phyloP scores from a whole-genome alignment of 2,888 invertebrate species.

The Leptopterna dolabrata region DNA sequence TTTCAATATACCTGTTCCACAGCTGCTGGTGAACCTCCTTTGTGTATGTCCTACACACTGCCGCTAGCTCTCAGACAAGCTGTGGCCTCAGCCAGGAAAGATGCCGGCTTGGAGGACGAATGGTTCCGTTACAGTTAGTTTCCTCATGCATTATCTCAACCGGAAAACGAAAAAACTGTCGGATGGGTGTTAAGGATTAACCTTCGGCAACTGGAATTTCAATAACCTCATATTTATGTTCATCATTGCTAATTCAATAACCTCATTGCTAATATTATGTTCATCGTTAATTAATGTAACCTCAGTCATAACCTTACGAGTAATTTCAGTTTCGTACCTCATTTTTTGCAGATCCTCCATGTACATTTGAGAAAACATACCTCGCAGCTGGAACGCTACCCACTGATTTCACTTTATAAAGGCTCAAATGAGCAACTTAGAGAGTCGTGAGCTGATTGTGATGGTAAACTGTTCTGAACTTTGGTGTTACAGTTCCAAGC shows the following conservation, averaged over 20 bases:
- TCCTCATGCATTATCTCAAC: neutral
- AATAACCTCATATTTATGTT: too few relatives aligned
- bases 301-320: too few relatives aligned
- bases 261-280: too few relatives aligned
- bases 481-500: too few relatives aligned
- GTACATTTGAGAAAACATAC: constrained; percentile 37
- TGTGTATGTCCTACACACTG: constrained; percentile 55
- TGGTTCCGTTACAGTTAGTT: constrained; percentile 56
- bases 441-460: too few relatives aligned
- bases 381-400: constrained; percentile 26
- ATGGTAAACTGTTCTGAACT: too few relatives aligned
- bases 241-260: too few relatives aligned
- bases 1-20: neutral
- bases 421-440: neutral
- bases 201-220: too few relatives aligned
- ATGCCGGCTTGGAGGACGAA: constrained; percentile 55
- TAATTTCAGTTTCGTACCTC: too few relatives aligned
- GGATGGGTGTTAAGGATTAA: too few relatives aligned
- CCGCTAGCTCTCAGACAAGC: constrained; percentile 57
- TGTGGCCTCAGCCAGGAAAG: constrained; percentile 51
- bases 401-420: neutral
- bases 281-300: too few relatives aligned
- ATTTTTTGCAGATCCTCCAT: constrained; percentile 39
- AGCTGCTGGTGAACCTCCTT: constrained; percentile 58
- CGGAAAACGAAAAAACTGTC: too few relatives aligned